These are phyloP conservation scores for Seira ritae DNA, from an alignment of 2,888 invertebrate species.

Conservation along the genomic window DNA sequence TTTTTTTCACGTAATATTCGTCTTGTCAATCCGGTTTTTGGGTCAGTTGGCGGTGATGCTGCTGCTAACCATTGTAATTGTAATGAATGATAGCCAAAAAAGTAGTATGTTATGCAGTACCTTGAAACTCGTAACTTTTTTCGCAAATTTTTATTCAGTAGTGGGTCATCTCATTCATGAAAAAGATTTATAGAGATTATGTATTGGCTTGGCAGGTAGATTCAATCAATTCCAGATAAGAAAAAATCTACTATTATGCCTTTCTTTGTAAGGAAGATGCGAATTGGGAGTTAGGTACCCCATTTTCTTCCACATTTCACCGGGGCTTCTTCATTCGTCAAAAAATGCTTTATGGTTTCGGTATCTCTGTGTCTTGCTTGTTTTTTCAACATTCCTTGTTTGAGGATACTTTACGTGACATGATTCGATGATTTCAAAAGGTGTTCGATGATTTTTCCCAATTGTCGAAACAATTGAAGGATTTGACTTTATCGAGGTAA, in stretches of 20 bases:
- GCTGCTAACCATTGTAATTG: conserved; percentile 25
- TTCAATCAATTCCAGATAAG: conserved; percentile 41
- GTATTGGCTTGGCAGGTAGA: conserved; percentile 5
- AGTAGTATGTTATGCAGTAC: conserved; percentile 36
- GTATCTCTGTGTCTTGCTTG: no score
- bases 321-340: not conserved
- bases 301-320: not conserved
- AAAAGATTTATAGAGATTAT: conserved; percentile 12
- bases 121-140: not conserved
- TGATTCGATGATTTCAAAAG: conserved; percentile 31
- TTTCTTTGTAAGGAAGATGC: no score
- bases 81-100: conserved; percentile 37
- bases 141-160: not conserved
- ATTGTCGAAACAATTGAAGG: not conserved
- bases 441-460: not conserved
- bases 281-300: not conserved
- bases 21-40: conserved; percentile 61
- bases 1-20: conserved; percentile 19
- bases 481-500: no score
- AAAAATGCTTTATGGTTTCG: no score
- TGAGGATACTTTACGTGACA: conserved; percentile 27
- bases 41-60: conserved; percentile 55
- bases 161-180: conserved; percentile 46
- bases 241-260: not conserved
- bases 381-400: not conserved